Conservation (phyloP, 2,888 invertebrate genomes). For the Drosophila longiperda region DNA sequence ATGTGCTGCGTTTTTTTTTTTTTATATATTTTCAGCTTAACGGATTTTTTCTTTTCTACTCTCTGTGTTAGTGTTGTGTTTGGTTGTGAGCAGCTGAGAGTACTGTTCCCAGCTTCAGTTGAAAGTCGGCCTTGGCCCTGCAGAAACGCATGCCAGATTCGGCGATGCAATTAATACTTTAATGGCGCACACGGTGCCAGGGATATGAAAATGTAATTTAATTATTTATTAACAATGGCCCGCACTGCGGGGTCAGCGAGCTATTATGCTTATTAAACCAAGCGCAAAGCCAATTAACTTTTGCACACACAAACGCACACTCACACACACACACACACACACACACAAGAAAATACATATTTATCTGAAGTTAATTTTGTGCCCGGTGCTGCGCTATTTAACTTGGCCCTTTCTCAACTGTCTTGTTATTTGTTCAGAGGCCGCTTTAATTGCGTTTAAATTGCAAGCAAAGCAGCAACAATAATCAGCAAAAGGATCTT, state of each 20-base stretch:
- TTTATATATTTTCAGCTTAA: constrained; percentile 41
- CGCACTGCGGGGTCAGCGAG: constrained; percentile 26
- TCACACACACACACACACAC: constrained; percentile 16
- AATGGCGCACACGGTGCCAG: constrained; percentile 44
- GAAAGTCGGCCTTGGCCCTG: constrained; percentile 18
- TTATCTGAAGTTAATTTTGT: constrained; percentile 49
- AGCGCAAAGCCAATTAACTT: constrained; percentile 67
- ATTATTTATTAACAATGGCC: constrained; percentile 69
- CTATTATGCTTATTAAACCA: constrained; percentile 74
- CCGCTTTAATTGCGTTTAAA: constrained; percentile 68
- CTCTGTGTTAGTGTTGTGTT: neutral
- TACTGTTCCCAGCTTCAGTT: constrained; percentile 5
- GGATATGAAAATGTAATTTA: constrained; percentile 68
- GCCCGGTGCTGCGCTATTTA: constrained; percentile 45
- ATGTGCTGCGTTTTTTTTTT: constrained; percentile 49
- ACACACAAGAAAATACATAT: constrained; percentile 11
- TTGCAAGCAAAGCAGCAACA: constrained; percentile 60
- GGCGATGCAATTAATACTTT: constrained; percentile 72
- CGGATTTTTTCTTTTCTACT: neutral
- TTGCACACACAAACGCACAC: constrained; percentile 31
- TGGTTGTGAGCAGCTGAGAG: constrained; percentile 23
- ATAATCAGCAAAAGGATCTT: constrained; percentile 9
- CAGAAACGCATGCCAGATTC: constrained; percentile 56
- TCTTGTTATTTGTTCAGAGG: constrained; percentile 48
- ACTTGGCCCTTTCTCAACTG: constrained; percentile 38